Evolutionary conservation across 2,113 vertebrate species (phyloP).

Genomic region (Corythoichthys haematopterus): DNA sequence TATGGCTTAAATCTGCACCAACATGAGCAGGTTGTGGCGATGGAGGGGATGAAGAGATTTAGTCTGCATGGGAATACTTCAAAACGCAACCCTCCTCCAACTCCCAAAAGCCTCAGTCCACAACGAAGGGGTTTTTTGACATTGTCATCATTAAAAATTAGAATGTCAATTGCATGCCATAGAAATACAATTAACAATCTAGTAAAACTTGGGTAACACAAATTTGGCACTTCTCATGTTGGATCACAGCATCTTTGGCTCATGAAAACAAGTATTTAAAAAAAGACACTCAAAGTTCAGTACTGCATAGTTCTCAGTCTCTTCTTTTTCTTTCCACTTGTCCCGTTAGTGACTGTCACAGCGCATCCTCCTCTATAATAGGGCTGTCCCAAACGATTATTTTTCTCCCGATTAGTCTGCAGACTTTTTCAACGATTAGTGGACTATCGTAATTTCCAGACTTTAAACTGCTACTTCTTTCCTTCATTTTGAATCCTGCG

Average conservation of each 20-base stretch:
- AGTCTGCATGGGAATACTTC: constrained; percentile 10
- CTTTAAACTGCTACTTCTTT: no score
- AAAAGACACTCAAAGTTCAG: neutral
- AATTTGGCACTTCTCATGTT: neutral
- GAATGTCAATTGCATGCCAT: neutral
- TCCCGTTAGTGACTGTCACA: no score
- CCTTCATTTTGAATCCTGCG: no score
- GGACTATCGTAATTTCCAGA: no score
- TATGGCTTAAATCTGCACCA: constrained; percentile 20
- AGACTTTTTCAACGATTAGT: no score
- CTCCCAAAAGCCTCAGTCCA: neutral
- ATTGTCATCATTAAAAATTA: neutral
- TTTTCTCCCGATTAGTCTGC: no score
- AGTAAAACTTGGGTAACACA: neutral
- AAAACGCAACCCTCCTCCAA: neutral
- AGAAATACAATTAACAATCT: no score
- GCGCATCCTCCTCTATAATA: no score
- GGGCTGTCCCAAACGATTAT: no score
- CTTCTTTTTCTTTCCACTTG: no score
- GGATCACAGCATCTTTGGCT: neutral
- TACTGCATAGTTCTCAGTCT: neutral
- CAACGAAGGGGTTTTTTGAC: neutral
- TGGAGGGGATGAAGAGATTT: constrained; percentile 53
- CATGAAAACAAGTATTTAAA: neutral
- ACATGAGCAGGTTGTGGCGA: constrained; percentile 44